Base-by-base conservation (phyloP, 2,888 invertebrate species). In the Caradrina kadenii region DNA sequence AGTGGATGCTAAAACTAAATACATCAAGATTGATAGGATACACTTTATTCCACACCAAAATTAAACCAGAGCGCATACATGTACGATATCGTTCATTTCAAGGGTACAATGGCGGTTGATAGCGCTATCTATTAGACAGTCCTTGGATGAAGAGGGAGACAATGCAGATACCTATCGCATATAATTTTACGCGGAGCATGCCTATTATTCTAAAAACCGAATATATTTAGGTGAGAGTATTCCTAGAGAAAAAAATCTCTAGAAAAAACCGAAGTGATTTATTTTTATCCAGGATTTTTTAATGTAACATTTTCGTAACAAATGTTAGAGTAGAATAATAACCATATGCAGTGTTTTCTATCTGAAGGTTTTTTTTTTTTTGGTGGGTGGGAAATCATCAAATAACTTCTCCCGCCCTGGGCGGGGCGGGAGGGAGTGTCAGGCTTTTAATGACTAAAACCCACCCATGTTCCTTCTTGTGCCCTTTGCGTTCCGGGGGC, bases 211-310 rank as follows among this genome's bases (percentile, higher is more conserved):
- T 1, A 19, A 31, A 31, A 55, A 6, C 3, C 10, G 39, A 22
- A 52, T 52, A 21, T 15, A 42, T 49, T 69, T 11, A 7, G 8
- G 2, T n/a, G n/a, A 54, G 10, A 49, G 15, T n/a, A 19, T 48
- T 69, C 3, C 15, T 48, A 8, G 3, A 54, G 11, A 69, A n/a
- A 3, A 26, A 71, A 48, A 53, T n/a, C 15, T 17, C 48, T 19
- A 11, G 10, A 49, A 50, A 54, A 53, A 72, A 31, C 21, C 11
- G 0, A 31, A 50, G 4, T 59, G 53, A 59, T 59, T 54, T 71
- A 71, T 48, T 58, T 50, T 49, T 7, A 63, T 72, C 31, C 58
- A 22, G 22, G 48, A 22, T 39, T 53, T 71, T 49, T 19, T n/a
- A n/a, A 19, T 13, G 53, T 64, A 19, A 22, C 13, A 35, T 59